A percentile compares a stretch with the other conserved stretches of the same genome.
Evolutionary conservation across 2,888 invertebrate genomes (phyloP).

Genomic region (Galeopsomyia nigrocyanea): DNA sequence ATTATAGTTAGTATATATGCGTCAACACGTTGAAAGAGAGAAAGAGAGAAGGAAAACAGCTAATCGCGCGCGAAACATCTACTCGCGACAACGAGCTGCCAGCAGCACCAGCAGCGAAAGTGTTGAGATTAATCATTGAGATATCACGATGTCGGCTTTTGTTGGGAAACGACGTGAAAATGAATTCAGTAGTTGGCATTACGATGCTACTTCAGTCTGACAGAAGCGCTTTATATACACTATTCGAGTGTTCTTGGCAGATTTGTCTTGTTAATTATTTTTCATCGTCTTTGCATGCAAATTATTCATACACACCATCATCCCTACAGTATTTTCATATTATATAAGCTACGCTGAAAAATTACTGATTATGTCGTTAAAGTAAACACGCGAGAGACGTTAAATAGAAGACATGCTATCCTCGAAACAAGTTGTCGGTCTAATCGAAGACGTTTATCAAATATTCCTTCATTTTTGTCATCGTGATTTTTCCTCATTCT

Average conservation of each 20-base stretch:
- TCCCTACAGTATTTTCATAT: too few species aligned
- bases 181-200: slow-evolving; percentile 7
- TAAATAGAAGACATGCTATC: neutral
- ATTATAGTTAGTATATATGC: too few species aligned
- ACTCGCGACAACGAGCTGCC: neutral
- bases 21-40: neutral
- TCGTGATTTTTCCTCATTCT: neutral
- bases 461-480: neutral
- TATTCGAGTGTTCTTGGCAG: too few species aligned
- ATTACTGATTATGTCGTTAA: too few species aligned
- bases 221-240: too few species aligned
- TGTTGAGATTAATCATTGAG: slow-evolving; percentile 31
- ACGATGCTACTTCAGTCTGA: too few species aligned
- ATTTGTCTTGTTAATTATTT: too few species aligned
- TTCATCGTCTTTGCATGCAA: too few species aligned
- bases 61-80: slow-evolving; percentile 33
- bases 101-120: too few species aligned
- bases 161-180: slow-evolving; percentile 10
- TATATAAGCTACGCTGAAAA: too few species aligned
- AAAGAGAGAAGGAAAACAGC: slow-evolving; percentile 12
- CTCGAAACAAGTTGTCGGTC: slow-evolving; percentile 13
- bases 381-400: too few species aligned
- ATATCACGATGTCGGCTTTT: slow-evolving; percentile 25
- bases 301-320: too few species aligned
- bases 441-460: neutral